Conservation (phyloP, 1,140 invertebrate species). For the Formica selysi region DNA sequence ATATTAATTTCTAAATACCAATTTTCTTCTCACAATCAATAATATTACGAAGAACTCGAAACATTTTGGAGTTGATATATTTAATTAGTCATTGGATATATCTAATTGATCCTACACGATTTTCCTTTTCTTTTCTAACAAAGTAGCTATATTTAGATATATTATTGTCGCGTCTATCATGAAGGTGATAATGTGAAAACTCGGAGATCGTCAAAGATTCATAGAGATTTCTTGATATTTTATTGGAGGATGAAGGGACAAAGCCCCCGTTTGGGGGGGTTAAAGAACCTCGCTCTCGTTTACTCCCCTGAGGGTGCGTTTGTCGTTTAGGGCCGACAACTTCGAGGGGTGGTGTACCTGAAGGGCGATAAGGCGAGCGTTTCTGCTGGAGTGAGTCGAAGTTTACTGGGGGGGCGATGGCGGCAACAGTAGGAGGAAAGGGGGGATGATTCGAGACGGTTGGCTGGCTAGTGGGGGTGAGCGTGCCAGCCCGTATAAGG, state of each 20-base stretch:
- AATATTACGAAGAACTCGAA: neutral
- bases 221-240: neutral
- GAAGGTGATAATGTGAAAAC: neutral
- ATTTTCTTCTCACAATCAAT: neutral
- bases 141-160: neutral
- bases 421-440: too few species aligned
- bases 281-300: constrained; percentile 7
- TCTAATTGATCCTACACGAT: neutral
- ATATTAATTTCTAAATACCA: neutral
- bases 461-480: constrained; percentile 72
- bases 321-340: constrained; percentile 15
- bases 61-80: neutral
- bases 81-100: neutral
- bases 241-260: neutral
- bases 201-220: neutral
- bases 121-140: neutral
- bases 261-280: neutral
- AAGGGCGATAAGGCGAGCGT: constrained; percentile 14
- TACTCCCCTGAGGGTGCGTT: neutral
- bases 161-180: neutral
- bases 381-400: constrained; percentile 18
- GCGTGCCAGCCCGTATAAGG: constrained; percentile 82
- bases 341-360: neutral
- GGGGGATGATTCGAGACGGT: constrained; percentile 38
- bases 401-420: constrained; percentile 7